Percentiles rank a stretch among this genome's conserved stretches.
These are phyloP conservation scores for Mus spicilegus DNA, from an alignment of 2,113 vertebrate species.

Conservation along the genomic window DNA sequence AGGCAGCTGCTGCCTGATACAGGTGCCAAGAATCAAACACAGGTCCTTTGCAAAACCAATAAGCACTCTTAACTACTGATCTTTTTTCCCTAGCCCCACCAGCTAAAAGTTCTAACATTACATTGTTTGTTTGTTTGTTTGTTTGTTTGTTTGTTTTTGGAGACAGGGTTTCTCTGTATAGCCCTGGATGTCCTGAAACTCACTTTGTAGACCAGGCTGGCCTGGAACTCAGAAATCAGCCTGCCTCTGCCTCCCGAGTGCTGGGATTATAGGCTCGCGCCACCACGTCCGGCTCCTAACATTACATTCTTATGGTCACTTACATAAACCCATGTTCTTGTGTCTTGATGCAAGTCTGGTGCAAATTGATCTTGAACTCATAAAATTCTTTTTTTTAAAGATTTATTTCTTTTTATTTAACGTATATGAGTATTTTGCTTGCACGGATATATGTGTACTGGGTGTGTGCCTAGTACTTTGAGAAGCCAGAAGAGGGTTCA, in stretches of 20 bases:
- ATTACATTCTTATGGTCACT: neutral
- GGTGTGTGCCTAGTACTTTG: neutral
- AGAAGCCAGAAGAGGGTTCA: neutral
- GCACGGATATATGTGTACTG: neutral
- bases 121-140: too few relatives aligned
- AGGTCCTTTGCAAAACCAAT: neutral
- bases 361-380: neutral
- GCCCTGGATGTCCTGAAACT: too few relatives aligned
- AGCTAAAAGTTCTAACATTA: too few relatives aligned
- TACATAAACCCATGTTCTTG: neutral
- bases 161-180: too few relatives aligned
- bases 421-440: neutral
- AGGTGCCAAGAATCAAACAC: neutral
- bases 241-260: too few relatives aligned
- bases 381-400: neutral
- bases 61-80: too few relatives aligned
- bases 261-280: too few relatives aligned
- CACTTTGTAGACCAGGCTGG: too few relatives aligned
- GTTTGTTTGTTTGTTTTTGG: too few relatives aligned
- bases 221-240: too few relatives aligned
- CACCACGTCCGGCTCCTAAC: too few relatives aligned
- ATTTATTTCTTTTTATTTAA: neutral
- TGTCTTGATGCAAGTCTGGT: constrained; percentile 18
- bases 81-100: too few relatives aligned
- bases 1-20: neutral